phyloP scores from a whole-genome alignment of 2,888 invertebrate species.

The Rhorus exstirpatorius region DNA sequence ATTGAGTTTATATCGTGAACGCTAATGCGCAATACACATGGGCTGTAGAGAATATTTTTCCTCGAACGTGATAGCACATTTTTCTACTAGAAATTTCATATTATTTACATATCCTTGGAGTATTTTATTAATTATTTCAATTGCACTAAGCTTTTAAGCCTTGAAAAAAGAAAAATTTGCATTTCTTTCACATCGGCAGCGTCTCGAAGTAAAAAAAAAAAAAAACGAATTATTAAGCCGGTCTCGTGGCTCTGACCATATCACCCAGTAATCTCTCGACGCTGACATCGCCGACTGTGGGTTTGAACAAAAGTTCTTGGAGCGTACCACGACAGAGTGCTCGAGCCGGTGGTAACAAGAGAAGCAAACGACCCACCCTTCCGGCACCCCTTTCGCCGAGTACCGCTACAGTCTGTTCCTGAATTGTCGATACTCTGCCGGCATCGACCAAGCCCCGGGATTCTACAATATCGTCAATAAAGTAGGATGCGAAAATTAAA shows the following conservation, averaged over 20 bases:
- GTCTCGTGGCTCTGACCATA: constrained; percentile 87
- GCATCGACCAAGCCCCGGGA: constrained; percentile 89
- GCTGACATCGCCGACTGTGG: constrained; percentile 91
- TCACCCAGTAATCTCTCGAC: constrained; percentile 91
- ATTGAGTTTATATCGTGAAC: constrained; percentile 16
- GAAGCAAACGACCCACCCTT: constrained; percentile 91
- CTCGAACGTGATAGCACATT: constrained; percentile 47
- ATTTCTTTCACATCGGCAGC: not conserved
- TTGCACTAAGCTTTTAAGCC: constrained; percentile 50
- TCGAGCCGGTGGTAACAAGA: constrained; percentile 90
- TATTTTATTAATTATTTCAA: constrained; percentile 19
- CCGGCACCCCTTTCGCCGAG: constrained; percentile 91
- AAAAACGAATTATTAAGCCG: constrained; percentile 71
- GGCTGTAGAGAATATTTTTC: constrained; percentile 21
- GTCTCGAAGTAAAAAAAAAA: not conserved
- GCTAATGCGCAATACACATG: not conserved
- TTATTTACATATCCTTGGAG: constrained; percentile 55
- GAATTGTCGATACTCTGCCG: constrained; percentile 89
- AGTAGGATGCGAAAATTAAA: not conserved
- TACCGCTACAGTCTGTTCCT: constrained; percentile 93
- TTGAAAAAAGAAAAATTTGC: constrained; percentile 15
- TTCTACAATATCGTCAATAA: constrained; percentile 85
- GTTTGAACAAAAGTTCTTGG: constrained; percentile 92
- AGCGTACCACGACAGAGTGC: constrained; percentile 87
- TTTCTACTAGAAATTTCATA: constrained; percentile 40